Evolutionary conservation across 2,888 invertebrate genomes (phyloP), one percentile per base, ranked within the genome.

Genomic region (Amiota communis): DNA sequence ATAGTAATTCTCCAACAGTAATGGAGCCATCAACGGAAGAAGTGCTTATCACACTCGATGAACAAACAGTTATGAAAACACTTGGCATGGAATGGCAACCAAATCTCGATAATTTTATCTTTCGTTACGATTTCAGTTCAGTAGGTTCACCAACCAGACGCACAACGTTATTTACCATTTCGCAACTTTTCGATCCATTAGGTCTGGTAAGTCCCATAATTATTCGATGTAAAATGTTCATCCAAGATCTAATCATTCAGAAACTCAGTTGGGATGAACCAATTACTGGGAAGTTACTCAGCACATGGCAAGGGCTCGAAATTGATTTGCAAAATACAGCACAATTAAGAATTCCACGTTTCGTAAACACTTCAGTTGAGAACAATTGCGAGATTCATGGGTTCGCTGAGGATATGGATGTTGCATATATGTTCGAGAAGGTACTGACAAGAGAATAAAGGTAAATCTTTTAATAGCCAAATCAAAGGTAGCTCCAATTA

Each of bases 41-140:
- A 11, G 61, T 61, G 20, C 17, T 11, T 1, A 61, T 61, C 6
- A 20, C 15, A 12, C 15, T 11, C 61, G 61, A 61, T 11, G 61
- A 61, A 20, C 61, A 10, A 17, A 61, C 15, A 17, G 23, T 61
- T 8, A 61, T 12, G 12, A 63, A 63, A 63, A 63, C 63, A 20
- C 63, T 63, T 46, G 63, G 63, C n/a, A 63, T 63, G 63, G 63
- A 46, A 63, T 63, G 63, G 63, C 63, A 63, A 63, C 63, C 63
- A 13, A 63, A 63, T 8, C 11, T 13, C 10, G 63, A 63, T 20
- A 63, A 2, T 15, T 63, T 46, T n/a, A n/a, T n/a, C n/a, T n/a
- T n/a, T n/a, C n/a, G n/a, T 20, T 12, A 0, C 23, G 61, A 61
- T 9, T 61, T 61, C 11, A 23, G 15, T 9, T 36, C 61, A 9